Evolutionary conservation across 2,113 vertebrate genomes (phyloP), one percentile per base, ranked within the genome.

Genomic region (Thunnus thynnus): DNA sequence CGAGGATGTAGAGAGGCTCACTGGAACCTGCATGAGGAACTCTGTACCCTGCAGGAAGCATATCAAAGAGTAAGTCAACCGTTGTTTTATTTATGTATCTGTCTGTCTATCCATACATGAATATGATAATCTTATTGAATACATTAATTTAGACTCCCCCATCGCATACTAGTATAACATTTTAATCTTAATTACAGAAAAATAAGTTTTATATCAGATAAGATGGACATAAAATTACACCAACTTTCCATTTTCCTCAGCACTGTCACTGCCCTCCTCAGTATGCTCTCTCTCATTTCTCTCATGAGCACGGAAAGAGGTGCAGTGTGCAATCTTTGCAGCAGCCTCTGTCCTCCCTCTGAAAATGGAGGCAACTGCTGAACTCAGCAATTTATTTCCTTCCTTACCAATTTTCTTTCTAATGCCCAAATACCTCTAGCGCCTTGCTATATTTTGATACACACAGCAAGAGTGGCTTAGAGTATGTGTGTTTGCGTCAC

Each of bases 11-110:
- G 98, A 99, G 80, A 95, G 97, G 1, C 93, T 99, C 77, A 99
- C 98, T 0, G 98, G 98, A 47, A 98, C 97, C 0, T 99, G 98
- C 82, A 98, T 99, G 75, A 96, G 98, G 86, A 99, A 99, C 93
- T 99, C 98, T 0, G 98, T 99, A 67, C 97, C 98, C 0, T 99
- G 98, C 78, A 95, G 97, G 73, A 99, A 99, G 90, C 97, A 98
- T 51, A 95, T 99, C 91, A 96, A 96, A 87, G 97, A 98, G 98
- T 99, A 92, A 96, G 98, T 94, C 44, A 36, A 9, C 25, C 8
- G 55, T 30, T 36, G 46, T 48, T 2, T 18, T 41, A 41, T 62
- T 36, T 44, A 13, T 36, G 3, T 25, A 41, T 11, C 10, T 62
- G 17, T 62, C 36, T 41, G 36, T 41, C 36, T 9, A 8, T 9